These are phyloP conservation scores for Mythimna ferrago DNA, from an alignment of 2,888 invertebrate genomes.

Conservation along the genomic window DNA sequence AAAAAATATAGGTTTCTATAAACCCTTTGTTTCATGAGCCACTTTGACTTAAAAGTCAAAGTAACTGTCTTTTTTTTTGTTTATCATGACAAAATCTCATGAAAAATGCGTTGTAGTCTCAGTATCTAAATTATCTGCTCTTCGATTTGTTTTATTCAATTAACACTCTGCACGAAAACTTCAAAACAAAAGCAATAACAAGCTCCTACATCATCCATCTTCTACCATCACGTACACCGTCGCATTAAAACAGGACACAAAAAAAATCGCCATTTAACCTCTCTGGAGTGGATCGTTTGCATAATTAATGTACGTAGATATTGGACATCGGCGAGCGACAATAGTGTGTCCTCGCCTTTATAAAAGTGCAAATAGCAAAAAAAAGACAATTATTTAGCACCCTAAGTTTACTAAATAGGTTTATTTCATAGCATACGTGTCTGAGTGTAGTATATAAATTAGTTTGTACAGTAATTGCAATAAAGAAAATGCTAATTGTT, in stretches of 20 bases:
- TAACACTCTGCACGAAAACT: constrained; percentile 23
- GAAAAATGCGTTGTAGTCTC: not conserved
- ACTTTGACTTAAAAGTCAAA: not conserved
- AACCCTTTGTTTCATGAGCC: not conserved
- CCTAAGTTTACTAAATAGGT: constrained; percentile 38
- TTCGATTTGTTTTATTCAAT: constrained; percentile 27
- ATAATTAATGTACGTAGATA: constrained; percentile 81
- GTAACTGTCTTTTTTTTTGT: not conserved
- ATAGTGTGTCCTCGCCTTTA: constrained; percentile 62
- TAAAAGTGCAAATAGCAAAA: constrained; percentile 29
- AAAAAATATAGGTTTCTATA: not conserved
- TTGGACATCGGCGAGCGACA: constrained; percentile 73
- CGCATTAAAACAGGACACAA: constrained; percentile 76
- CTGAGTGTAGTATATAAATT: constrained; percentile 43
- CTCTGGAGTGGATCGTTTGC: constrained; percentile 78
- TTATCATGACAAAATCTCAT: too few species aligned
- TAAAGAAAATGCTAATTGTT: constrained; percentile 56
- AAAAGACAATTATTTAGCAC: constrained; percentile 34
- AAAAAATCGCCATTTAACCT: constrained; percentile 72
- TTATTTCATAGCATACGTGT: constrained; percentile 43
- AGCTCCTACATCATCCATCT: constrained; percentile 60
- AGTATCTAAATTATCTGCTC: not conserved
- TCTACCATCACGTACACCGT: constrained; percentile 76
- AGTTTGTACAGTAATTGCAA: constrained; percentile 53
- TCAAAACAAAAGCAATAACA: constrained; percentile 61